Percentiles rank a stretch among this genome's conserved stretches.
These are phyloP conservation scores for Microcebus ravelobensis DNA, from an alignment of 2,113 vertebrate genomes.

Conservation along the genomic window DNA sequence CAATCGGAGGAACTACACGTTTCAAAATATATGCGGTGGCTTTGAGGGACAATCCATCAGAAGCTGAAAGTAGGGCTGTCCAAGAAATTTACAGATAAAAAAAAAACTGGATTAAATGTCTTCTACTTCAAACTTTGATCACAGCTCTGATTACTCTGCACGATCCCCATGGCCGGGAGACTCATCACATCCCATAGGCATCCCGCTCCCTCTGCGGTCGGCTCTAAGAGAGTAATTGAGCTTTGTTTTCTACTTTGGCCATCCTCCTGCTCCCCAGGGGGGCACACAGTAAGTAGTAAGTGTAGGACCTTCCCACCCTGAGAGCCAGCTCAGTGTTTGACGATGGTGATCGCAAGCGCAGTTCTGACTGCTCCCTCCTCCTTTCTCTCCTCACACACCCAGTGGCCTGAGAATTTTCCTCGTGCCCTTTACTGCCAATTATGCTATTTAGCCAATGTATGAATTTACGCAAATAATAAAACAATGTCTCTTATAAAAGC, in stretches of 20 bases:
- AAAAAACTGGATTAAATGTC: not conserved
- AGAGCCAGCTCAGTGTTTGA: not conserved
- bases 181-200: not conserved
- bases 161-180: not conserved
- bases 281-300: not conserved
- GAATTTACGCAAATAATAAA: not conserved
- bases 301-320: not conserved
- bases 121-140: not conserved
- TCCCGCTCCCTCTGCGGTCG: no score
- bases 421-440: not conserved
- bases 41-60: not conserved
- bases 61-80: not conserved
- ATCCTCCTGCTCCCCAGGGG: not conserved
- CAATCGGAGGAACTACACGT: accelerated
- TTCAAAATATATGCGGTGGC: not conserved
- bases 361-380: not conserved
- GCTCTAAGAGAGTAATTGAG: not conserved
- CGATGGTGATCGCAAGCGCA: not conserved
- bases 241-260: not conserved
- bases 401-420: not conserved
- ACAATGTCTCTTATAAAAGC: not conserved
- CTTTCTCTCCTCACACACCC: not conserved
- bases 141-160: not conserved
- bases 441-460: not conserved
- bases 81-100: not conserved